Conservation (phyloP, 2,113 vertebrate species). For the Kobus ellipsiprymnus region DNA sequence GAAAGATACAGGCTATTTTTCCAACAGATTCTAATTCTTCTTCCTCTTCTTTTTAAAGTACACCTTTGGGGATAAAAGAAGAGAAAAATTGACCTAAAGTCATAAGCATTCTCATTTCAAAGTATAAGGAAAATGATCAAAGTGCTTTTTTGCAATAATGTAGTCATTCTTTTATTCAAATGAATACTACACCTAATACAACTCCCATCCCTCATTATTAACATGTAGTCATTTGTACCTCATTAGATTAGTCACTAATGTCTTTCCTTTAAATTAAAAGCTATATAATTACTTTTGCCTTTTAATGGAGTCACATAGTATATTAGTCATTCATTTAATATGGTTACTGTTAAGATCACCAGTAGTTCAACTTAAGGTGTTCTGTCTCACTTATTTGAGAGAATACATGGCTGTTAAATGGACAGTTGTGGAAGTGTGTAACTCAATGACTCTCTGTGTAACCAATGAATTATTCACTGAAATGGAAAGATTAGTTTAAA, state of each 20-base stretch:
- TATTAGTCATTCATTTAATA: conserved; percentile 19
- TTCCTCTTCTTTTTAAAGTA: neutral
- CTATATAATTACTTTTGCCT: conserved; percentile 13
- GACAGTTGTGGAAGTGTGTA: neutral
- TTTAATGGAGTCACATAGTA: conserved; percentile 37
- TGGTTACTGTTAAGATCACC: conserved; percentile 17
- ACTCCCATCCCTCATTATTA: neutral
- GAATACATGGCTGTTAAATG: neutral
- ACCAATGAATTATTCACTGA: conserved; percentile 46
- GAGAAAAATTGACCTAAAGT: neutral
- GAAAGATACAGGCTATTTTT: neutral
- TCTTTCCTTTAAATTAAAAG: conserved; percentile 37
- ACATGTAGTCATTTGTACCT: conserved; percentile 1
- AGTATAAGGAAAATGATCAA: neutral
- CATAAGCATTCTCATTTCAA: neutral
- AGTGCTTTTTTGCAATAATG: neutral
- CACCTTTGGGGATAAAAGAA: neutral
- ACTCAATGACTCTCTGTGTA: conserved; percentile 16
- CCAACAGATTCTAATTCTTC: neutral
- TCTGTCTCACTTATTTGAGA: conserved; percentile 22
- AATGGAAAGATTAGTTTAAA: conserved; percentile 35
- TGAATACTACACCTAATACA: neutral
- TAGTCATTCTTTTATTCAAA: neutral
- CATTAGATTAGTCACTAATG: conserved; percentile 27
- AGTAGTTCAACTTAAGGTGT: conserved; percentile 7